phyloP scores from a whole-genome alignment of 2,797 vertebrate genomes.

The Etheostoma nigrum region DNA sequence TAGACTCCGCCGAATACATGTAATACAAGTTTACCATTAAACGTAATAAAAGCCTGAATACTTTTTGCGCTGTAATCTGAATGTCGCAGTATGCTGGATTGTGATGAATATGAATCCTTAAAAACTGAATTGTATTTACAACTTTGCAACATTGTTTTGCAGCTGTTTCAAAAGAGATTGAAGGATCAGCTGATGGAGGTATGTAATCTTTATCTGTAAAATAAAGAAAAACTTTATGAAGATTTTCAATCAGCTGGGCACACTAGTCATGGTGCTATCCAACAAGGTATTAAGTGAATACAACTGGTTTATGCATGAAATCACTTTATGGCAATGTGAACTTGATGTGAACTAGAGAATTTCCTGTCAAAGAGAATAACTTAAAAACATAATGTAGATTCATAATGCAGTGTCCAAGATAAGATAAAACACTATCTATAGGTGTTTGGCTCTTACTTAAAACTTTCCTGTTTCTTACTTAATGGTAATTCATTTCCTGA shows the following conservation, averaged over 20 bases:
- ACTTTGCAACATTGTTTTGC: slow-evolving; percentile 5
- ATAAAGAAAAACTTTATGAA: neutral
- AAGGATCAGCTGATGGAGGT: slow-evolving; percentile 73
- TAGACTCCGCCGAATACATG: neutral
- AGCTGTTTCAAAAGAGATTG: slow-evolving; percentile 58
- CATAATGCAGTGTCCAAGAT: neutral
- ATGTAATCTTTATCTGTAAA: slow-evolving; percentile 42
- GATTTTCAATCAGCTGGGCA: neutral
- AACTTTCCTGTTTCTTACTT: neutral
- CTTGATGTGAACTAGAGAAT: neutral
- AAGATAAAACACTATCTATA: neutral
- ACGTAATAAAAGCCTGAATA: neutral
- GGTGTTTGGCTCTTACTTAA: neutral
- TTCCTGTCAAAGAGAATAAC: slow-evolving; percentile 8
- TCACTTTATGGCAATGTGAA: slow-evolving; percentile 9
- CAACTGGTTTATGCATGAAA: neutral
- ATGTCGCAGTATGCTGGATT: neutral
- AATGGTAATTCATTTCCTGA: slow-evolving; percentile 19
- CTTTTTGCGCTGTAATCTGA: neutral
- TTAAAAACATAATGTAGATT: slow-evolving; percentile 5
- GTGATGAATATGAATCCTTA: slow-evolving; percentile 7
- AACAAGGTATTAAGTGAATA: neutral
- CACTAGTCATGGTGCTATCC: neutral
- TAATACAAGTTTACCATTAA: neutral
- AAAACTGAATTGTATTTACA: neutral